A percentile compares a stretch with the other conserved stretches of the same genome.
phyloP scores from a whole-genome alignment of 2,797 vertebrate species.

The Scolopax bukidnonensis region DNA sequence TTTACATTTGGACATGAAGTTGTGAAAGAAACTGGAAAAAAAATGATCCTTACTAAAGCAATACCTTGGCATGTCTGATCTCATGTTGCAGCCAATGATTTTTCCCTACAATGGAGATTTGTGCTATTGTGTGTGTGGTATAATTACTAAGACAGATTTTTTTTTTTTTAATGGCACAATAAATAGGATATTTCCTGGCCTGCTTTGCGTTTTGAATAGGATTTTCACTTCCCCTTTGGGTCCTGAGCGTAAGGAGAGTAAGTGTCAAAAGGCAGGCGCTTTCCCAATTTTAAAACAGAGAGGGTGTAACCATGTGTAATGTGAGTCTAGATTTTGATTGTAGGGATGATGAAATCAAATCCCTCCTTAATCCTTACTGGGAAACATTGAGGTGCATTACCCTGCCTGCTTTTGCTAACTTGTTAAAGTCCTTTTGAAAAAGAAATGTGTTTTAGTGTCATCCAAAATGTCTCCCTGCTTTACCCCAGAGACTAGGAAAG shows the following conservation, averaged over 20 bases:
- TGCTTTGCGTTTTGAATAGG: slow-evolving; percentile 39
- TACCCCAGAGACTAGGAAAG: neutral
- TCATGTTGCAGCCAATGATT: slow-evolving; percentile 36
- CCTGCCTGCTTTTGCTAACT: neutral
- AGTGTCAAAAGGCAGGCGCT: slow-evolving; percentile 61
- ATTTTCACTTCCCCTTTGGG: slow-evolving; percentile 69
- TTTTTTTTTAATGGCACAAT: slow-evolving; percentile 56
- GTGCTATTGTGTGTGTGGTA: slow-evolving; percentile 61
- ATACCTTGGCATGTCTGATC: slow-evolving; percentile 49
- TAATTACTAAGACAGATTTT: slow-evolving; percentile 42
- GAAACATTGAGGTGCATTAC: slow-evolving; percentile 6
- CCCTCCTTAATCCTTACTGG: slow-evolving; percentile 23
- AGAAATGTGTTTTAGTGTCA: neutral
- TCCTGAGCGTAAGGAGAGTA: slow-evolving; percentile 42
- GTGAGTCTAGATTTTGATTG: slow-evolving; percentile 36
- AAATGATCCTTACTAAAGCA: slow-evolving; percentile 28
- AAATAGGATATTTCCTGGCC: slow-evolving; percentile 74
- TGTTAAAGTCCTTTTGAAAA: neutral
- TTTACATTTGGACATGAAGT: slow-evolving; percentile 34
- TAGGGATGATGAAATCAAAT: slow-evolving; percentile 54
- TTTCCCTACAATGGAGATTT: slow-evolving; percentile 43
- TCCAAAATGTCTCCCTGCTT: neutral
- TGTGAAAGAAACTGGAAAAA: slow-evolving; percentile 42
- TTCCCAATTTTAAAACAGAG: slow-evolving; percentile 51
- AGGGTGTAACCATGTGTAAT: slow-evolving; percentile 22